phyloP scores from a whole-genome alignment of 2,113 vertebrate species.

The Alligator sinensis region DNA sequence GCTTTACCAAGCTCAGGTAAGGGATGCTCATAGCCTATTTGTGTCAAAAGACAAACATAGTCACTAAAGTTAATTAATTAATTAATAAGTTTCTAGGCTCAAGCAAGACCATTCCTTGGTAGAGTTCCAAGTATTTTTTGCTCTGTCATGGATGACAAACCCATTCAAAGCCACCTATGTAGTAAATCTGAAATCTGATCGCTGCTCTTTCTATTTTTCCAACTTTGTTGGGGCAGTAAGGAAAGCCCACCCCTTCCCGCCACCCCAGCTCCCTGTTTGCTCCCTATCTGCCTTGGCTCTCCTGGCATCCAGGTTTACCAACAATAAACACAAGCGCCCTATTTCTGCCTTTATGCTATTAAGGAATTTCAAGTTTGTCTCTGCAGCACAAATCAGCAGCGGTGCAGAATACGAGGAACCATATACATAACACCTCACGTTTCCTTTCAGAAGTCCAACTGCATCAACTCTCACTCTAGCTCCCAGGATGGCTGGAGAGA shows the following conservation, averaged over 20 bases:
- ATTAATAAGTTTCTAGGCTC: not conserved
- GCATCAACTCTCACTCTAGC: too few species aligned
- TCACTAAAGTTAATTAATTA: too few species aligned
- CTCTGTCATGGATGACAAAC: too few species aligned
- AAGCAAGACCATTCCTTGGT: not conserved
- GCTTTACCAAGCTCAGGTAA: too few species aligned
- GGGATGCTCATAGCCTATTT: too few species aligned
- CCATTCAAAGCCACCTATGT: too few species aligned
- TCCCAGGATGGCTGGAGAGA: not conserved
- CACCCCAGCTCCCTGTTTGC: too few species aligned
- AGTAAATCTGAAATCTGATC: not conserved
- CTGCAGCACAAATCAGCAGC: not conserved
- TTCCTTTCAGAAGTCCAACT: not conserved
- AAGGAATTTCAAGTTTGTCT: not conserved
- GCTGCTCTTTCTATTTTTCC: not conserved
- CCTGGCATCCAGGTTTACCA: too few species aligned
- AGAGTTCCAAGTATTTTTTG: not conserved
- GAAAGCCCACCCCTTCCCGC: too few species aligned
- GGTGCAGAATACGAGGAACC: not conserved
- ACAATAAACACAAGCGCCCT: too few species aligned
- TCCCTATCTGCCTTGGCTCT: too few species aligned
- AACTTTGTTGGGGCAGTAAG: not conserved
- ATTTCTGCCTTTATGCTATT: not conserved
- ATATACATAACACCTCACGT: accelerated
- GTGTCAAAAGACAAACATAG: too few species aligned